Base-by-base conservation (phyloP, 2,888 invertebrate species). In the Lathronympha strigana region DNA sequence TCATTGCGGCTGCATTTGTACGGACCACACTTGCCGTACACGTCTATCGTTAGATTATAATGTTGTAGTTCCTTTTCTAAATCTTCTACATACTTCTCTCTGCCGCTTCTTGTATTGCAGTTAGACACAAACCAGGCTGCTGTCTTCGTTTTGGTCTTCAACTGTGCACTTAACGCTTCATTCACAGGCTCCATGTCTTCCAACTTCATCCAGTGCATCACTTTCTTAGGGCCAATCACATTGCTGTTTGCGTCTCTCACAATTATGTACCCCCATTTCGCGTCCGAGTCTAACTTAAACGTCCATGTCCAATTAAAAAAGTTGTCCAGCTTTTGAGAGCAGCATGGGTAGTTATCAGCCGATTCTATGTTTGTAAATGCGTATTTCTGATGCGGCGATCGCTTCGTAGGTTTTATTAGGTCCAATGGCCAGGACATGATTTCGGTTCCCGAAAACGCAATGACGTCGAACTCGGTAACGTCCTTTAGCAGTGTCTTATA, bases 61-160 rank as follows among this genome's bases (percentile, higher is more conserved):
- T 71, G 66, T 5, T 67, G 45, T 28, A 86, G 63, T 55, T 77
- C 76, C 4, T 23, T 21, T 43, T 77, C 68, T 1, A 87, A 67
- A 17, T 75, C 31, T 8, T 60, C 57, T 0, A 76, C 81, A 60
- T 78, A 75, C 4, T 33, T 4, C 54, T 77, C 73, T 63, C 86
- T 73, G 1, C 69, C 66, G 63, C 78, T 80, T 40, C 47, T 71
- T 0, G 81, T 68, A 0, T 57, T 21, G 57, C 86, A 86, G 28
- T 85, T 80, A 2, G 86, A 86, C 0, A 83, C 83, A 49, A 86
- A 78, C 87, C 86, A 86, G 4, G 86, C 85, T 0, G 80, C 86
- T 4, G 82, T 78, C 66, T 73, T 79, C 0, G 64, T 78, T 66
- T 87, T 87, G 4, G 66, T 66, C 6, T 63, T 73, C 15, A 86